Evolutionary conservation across 2,888 invertebrate species (phyloP).

Genomic region (Coelopa pilipes): DNA sequence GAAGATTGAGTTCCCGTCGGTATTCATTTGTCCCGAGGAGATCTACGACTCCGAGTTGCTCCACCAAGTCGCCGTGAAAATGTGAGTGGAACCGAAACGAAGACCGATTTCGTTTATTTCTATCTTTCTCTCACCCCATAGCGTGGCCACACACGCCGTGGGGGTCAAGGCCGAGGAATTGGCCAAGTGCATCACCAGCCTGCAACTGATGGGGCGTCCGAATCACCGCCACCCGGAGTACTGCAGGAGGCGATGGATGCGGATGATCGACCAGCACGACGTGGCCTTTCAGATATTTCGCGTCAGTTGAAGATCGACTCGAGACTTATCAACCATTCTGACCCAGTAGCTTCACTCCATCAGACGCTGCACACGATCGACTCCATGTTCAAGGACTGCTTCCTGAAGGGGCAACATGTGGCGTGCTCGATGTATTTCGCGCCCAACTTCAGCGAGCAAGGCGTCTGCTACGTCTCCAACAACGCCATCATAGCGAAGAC

Average conservation of each 20-base stretch:
- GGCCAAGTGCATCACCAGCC: too few species aligned
- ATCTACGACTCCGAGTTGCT: not conserved
- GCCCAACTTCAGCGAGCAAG: not conserved
- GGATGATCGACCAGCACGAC: too few species aligned
- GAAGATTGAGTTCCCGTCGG: not conserved
- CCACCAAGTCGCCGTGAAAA: not conserved
- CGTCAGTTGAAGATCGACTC: too few species aligned
- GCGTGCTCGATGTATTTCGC: conserved; percentile 17
- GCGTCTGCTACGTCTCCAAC: conserved; percentile 38
- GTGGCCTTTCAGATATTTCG: too few species aligned
- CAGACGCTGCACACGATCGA: conserved; percentile 31
- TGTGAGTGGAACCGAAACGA: not conserved
- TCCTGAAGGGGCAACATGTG: not conserved
- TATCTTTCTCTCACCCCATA: too few species aligned
- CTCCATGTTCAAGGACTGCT: conserved; percentile 28
- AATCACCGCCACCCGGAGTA: too few species aligned
- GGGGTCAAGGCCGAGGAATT: too few species aligned
- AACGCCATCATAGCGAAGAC: conserved; percentile 22
- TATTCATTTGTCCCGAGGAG: conserved; percentile 7
- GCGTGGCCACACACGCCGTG: too few species aligned
- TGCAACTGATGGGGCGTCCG: too few species aligned
- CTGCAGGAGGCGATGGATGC: too few species aligned
- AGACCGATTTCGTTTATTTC: too few species aligned
- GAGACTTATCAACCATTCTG: not conserved
- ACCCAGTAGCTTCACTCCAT: not conserved